These are phyloP conservation scores for Cantharis nigra DNA, from an alignment of 2,888 invertebrate species.

Conservation along the genomic window DNA sequence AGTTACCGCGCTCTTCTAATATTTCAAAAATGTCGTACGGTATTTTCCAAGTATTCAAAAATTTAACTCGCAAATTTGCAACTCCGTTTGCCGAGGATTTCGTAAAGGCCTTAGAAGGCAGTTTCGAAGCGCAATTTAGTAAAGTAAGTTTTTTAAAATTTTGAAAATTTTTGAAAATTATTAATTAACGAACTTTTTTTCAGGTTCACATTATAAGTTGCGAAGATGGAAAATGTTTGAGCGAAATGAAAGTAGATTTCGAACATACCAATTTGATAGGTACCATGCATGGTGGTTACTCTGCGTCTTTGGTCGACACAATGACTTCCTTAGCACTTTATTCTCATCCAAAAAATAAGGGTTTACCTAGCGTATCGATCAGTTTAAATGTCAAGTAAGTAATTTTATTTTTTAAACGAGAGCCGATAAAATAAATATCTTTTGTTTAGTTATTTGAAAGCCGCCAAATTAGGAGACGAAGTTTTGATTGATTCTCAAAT, in stretches of 20 bases:
- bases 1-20: background rate
- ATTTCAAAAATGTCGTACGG: background rate
- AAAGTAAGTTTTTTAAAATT: background rate
- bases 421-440: background rate
- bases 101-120: background rate
- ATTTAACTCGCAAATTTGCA: background rate
- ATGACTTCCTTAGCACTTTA: conserved; percentile 81
- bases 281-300: conserved; percentile 84
- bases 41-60: background rate
- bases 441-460: conserved; percentile 70
- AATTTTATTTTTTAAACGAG: background rate
- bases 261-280: conserved; percentile 78
- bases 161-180: background rate
- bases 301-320: conserved; percentile 77
- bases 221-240: conserved; percentile 73
- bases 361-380: conserved; percentile 56
- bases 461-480: conserved; percentile 75
- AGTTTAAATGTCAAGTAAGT: background rate
- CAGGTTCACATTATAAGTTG: conserved; percentile 54
- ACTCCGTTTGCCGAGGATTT: background rate
- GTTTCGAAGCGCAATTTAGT: background rate
- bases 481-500: conserved; percentile 78
- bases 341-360: conserved; percentile 62
- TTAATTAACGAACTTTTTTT: background rate
- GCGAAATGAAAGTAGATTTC: conserved; percentile 74